Evolutionary conservation across 37 sponge, comb jelly and placozoan species (phyloP).

Genomic region (Chondrilla cf. caribensis): DNA sequence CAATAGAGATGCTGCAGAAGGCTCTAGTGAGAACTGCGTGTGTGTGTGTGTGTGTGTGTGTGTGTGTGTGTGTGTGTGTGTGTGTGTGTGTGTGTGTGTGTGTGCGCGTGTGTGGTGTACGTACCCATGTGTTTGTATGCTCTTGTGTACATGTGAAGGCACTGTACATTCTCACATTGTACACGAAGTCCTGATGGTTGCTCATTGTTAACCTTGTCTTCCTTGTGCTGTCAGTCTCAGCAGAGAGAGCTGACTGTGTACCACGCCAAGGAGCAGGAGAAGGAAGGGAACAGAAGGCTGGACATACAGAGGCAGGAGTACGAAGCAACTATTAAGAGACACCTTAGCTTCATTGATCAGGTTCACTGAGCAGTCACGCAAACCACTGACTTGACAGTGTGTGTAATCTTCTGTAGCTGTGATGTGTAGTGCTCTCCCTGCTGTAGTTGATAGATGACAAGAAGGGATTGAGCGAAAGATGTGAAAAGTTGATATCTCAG

Average conservation of each 20-base stretch:
- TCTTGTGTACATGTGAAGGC: background rate
- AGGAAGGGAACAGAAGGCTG: slow-evolving; percentile 77
- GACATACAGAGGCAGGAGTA: slow-evolving; percentile 80
- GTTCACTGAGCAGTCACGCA: background rate
- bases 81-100: slow-evolving; percentile 36
- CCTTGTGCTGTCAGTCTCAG: slow-evolving; percentile 31
- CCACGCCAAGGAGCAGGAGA: slow-evolving; percentile 84
- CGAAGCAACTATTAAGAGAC: slow-evolving; percentile 81
- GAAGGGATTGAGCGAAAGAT: slow-evolving; percentile 77
- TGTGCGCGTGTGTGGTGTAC: slow-evolving; percentile 7
- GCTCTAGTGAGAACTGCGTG: slow-evolving; percentile 34
- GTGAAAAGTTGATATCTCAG: slow-evolving; percentile 75
- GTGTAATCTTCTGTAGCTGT: background rate
- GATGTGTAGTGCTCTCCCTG: background rate
- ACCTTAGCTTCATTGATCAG: slow-evolving; percentile 90
- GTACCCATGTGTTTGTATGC: background rate
- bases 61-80: slow-evolving; percentile 34
- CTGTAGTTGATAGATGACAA: slow-evolving; percentile 88
- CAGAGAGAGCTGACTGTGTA: slow-evolving; percentile 82
- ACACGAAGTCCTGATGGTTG: no score
- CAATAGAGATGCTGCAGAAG: slow-evolving; percentile 82
- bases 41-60: slow-evolving; percentile 12
- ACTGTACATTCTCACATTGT: no score
- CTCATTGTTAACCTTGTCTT: background rate
- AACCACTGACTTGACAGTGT: no score